phyloP scores from a whole-genome alignment of 2,113 vertebrate species.

The Megaceryle maxima region DNA sequence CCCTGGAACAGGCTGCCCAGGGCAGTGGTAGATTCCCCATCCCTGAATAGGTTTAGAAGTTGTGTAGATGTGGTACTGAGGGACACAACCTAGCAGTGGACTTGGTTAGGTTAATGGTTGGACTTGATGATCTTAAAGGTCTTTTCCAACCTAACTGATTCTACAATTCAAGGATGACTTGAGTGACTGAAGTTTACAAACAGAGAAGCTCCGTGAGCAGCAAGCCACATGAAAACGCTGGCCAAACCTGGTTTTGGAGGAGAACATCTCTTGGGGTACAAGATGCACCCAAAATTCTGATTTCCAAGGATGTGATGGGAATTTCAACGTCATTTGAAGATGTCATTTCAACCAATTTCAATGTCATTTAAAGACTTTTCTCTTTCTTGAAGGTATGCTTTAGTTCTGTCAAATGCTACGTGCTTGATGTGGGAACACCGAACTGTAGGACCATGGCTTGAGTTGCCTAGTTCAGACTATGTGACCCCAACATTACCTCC shows the following conservation, averaged over 20 bases:
- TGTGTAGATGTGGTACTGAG: no score
- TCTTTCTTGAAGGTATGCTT: background rate
- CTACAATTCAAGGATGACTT: background rate
- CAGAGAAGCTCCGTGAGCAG: background rate
- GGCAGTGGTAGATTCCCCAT: no score
- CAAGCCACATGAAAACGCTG: background rate
- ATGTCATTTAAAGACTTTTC: background rate
- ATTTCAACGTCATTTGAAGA: background rate
- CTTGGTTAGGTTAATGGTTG: no score
- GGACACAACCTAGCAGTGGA: no score
- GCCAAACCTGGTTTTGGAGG: background rate
- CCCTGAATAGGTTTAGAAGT: no score
- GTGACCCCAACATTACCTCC: background rate
- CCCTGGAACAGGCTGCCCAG: no score
- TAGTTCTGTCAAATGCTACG: background rate
- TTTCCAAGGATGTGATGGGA: background rate
- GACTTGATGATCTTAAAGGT: no score
- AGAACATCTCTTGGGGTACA: background rate
- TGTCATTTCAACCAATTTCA: background rate
- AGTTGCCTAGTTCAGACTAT: background rate
- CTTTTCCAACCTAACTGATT: no score
- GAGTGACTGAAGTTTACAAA: accelerated
- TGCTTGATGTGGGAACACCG: background rate
- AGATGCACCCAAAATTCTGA: background rate
- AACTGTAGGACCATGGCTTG: background rate